Conservation (phyloP, 2,888 invertebrate genomes). For the Incurvaria masculella region DNA sequence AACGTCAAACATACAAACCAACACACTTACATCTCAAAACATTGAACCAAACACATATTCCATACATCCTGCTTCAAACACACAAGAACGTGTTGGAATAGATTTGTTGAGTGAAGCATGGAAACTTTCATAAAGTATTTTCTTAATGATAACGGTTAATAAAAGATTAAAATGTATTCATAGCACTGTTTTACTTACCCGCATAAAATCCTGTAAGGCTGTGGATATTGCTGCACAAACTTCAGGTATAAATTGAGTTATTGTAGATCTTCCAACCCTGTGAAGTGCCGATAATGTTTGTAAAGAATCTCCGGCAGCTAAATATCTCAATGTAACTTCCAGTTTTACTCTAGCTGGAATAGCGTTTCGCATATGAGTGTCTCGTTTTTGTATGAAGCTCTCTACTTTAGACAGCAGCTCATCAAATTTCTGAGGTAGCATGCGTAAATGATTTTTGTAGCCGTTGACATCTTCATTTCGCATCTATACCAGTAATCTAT, state of each 20-base stretch:
- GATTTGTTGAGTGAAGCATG: not conserved
- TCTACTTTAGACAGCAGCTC: conserved; percentile 16
- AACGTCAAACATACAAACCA: no score
- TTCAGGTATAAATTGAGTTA: conserved; percentile 20
- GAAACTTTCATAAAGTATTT: not conserved
- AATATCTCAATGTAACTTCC: conserved; percentile 21
- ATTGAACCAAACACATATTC: no score
- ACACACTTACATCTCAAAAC: no score
- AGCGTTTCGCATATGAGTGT: conserved; percentile 21
- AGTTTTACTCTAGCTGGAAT: conserved; percentile 22
- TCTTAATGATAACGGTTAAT: not conserved
- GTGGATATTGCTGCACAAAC: conserved; percentile 19
- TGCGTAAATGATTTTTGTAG: conserved; percentile 16
- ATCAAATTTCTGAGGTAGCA: conserved; percentile 16
- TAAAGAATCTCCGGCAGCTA: conserved; percentile 20
- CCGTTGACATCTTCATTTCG: conserved; percentile 16
- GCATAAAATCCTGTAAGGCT: no score
- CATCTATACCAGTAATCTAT: conserved; percentile 16
- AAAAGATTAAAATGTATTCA: not conserved
- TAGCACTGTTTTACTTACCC: not conserved
- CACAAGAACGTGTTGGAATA: not conserved
- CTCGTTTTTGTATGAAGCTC: conserved; percentile 17
- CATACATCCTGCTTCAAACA: not conserved
- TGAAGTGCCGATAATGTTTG: conserved; percentile 19
- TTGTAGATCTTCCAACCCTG: conserved; percentile 15